Evolutionary conservation across 2,888 invertebrate genomes (phyloP), one percentile per base, ranked within the genome.

Genomic region (Tiliacea aurago): DNA sequence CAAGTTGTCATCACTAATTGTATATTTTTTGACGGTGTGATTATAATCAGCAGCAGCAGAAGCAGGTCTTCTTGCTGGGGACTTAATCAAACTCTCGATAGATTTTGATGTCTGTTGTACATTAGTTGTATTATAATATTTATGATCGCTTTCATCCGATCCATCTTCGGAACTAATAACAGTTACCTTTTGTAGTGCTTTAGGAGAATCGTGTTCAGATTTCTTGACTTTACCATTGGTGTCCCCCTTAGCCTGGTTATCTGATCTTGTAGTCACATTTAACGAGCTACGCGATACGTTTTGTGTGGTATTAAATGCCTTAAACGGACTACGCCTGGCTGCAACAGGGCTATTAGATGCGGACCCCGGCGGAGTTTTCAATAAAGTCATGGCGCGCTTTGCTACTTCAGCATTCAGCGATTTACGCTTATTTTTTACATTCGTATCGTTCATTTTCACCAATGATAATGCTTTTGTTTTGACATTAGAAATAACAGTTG

Each of bases 381-480:
- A 79, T 69, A 94, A 84, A 68, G 89, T 84, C 84, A 93, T 88
- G 13, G 94, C 93, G 83, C 90, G 93, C 81, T 91, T 94, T 18
- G 93, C 88, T 2, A 94, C 90, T 64, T 91, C 91, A 15, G 91
- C 84, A 80, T 91, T 89, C 15, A 86, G 74, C 10, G 85, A 81
- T 78, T 87, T 92, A 64, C 85, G 88, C 69, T 93, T 91, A 4
- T 84, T 83, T 86, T 90, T 94, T 53, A 76, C 64, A 63, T 83
- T 90, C 33, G 79, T 75, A 65, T 96, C 95, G 80, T 91, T 94
- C 53, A 93, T 85, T 89, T 96, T 97, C 4, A 97, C 95, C 20
- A 96, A 91, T 70, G 96, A 96, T 74, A 96, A 89, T 28, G 97
- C 96, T 87, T 96, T 97, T 68, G 93, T 95, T 90, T 96, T 97